Base-by-base conservation (phyloP, 1,140 invertebrate species). In the Agrilus planipennis region DNA sequence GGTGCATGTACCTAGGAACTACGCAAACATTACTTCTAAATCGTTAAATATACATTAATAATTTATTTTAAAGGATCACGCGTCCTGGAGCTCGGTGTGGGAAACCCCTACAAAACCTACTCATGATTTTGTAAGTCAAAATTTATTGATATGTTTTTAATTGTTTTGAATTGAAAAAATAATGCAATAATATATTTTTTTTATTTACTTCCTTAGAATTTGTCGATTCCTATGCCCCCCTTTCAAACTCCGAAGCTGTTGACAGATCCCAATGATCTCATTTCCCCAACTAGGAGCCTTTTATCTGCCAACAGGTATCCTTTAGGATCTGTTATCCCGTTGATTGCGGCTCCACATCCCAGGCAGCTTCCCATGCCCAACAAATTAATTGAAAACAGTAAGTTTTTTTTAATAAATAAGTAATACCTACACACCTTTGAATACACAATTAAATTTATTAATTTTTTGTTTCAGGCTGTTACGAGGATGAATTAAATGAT, bases 291-390 rank as follows among this genome's bases (percentile, higher is more conserved):
- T 7, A 43, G 42, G 22, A 48, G 49, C 31, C 27, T 58, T 15
- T 39, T 57, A 14, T 39, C 52, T 1, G 41, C 45, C 3, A 17
- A 47, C 37, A 28, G 28, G n/a, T 48, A 52, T 48, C 52, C 52
- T 2, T 53, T 52, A 47, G 48, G 30, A 20, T 28, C 32, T 4
- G 21, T 30, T 17, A 21, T 45, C 25, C 28, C 46, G 10, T 27
- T 12, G 2, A 47, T 50, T 30, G 19, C 44, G 12, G 34, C 57
- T 7, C 53, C 60, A 14, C 48, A 55, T 39, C 48, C 60, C 6
- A 45, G 39, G 4, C 55, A 59, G 37, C 36, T 61, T 30, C 60
- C 60, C 10, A 39, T 53, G 31, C 60, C 60, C 9, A 52, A 57
- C 47, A 58, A 59, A 42, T 34, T 61, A 23, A 45, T 58, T 18